Evolutionary conservation across 2,888 invertebrate species (phyloP).

Genomic region (Metellina segmentata): DNA sequence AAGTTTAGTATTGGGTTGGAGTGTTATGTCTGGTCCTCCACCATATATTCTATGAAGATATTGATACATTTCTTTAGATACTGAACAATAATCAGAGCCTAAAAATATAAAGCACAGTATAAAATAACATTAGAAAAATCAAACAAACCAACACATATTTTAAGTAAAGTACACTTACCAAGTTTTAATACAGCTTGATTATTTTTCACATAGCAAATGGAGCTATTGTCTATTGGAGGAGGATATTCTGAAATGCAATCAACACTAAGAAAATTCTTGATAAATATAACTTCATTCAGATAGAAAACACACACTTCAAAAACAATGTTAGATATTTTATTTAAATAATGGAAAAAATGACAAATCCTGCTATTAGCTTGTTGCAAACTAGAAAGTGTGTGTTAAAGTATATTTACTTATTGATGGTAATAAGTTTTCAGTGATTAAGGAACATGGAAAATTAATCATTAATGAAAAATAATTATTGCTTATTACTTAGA

Average conservation of each 20-base stretch:
- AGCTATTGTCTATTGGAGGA: conserved; percentile 91
- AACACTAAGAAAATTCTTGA: too few relatives aligned
- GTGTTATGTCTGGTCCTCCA: conserved; percentile 91
- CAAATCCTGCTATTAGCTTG: too few relatives aligned
- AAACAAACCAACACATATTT: background rate
- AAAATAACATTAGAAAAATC: background rate
- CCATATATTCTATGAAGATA: conserved; percentile 93
- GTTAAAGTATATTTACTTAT: too few relatives aligned
- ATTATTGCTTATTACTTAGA: too few relatives aligned
- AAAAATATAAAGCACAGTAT: conserved; percentile 65
- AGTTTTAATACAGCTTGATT: conserved; percentile 79
- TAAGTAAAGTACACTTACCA: conserved; percentile 69
- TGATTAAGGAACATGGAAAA: too few relatives aligned
- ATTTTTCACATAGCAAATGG: conserved; percentile 83
- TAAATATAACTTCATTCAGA: too few relatives aligned
- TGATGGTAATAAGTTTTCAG: too few relatives aligned
- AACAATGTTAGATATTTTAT: too few relatives aligned
- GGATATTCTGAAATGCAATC: conserved; percentile 85
- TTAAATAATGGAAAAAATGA: too few relatives aligned
- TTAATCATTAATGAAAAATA: too few relatives aligned
- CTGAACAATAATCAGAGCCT: conserved; percentile 87
- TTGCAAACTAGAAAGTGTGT: too few relatives aligned
- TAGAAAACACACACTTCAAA: too few relatives aligned
- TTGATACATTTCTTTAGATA: conserved; percentile 92
- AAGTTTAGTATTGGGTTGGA: conserved; percentile 78